Evolutionary conservation across 1,140 invertebrate species (phyloP).

Genomic region (Scaptomyza graminum): DNA sequence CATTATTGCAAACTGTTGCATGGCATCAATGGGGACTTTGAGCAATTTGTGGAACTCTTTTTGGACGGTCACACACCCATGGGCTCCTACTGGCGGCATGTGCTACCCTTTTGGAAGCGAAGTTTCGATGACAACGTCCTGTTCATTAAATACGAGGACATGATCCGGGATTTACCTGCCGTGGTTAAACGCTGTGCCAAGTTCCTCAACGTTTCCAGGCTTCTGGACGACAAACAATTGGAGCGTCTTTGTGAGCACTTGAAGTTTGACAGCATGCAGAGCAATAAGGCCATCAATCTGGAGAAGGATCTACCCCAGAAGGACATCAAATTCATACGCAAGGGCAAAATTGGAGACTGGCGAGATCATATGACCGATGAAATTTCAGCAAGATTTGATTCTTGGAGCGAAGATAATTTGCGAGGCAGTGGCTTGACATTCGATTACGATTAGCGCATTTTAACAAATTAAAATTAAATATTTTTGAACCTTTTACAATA

Average conservation of each 20-base stretch:
- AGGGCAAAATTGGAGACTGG: slow-evolving; percentile 93
- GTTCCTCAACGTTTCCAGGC: slow-evolving; percentile 88
- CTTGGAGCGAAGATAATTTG: slow-evolving; percentile 89
- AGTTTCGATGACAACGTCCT: slow-evolving; percentile 90
- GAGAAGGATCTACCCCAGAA: slow-evolving; percentile 85
- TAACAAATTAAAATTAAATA: background rate
- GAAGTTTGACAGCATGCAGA: slow-evolving; percentile 92
- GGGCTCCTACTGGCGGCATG: slow-evolving; percentile 89
- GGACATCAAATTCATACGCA: slow-evolving; percentile 89
- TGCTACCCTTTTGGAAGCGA: slow-evolving; percentile 89
- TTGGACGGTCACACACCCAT: slow-evolving; percentile 88
- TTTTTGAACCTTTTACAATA: background rate
- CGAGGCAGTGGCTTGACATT: slow-evolving; percentile 87
- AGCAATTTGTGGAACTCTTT: slow-evolving; percentile 93
- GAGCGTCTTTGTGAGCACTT: slow-evolving; percentile 89
- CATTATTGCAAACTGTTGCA: slow-evolving; percentile 92
- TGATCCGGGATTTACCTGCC: slow-evolving; percentile 89
- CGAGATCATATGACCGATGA: slow-evolving; percentile 91
- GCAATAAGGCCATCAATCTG: slow-evolving; percentile 91
- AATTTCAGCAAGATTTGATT: slow-evolving; percentile 88
- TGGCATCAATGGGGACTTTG: slow-evolving; percentile 88
- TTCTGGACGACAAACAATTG: slow-evolving; percentile 87
- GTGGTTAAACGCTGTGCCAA: slow-evolving; percentile 88
- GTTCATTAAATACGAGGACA: slow-evolving; percentile 94
- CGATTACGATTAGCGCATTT: slow-evolving; percentile 83